These are phyloP conservation scores for Leptarthrus brevirostris DNA, from an alignment of 2,888 invertebrate genomes.

Conservation along the genomic window DNA sequence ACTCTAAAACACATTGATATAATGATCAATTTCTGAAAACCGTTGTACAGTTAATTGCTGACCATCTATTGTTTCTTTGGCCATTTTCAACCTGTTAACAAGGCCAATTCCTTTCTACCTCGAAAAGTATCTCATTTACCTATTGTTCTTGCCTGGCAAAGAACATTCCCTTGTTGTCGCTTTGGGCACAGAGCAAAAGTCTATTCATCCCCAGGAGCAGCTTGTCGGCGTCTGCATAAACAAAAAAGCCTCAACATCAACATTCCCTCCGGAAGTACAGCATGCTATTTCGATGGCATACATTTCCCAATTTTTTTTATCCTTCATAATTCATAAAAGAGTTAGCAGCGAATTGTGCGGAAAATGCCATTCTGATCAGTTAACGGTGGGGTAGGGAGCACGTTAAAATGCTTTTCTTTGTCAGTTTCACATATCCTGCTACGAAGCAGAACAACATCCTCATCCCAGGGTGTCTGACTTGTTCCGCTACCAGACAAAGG, in stretches of 20 bases:
- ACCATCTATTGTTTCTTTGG: not conserved
- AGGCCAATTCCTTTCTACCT: not conserved
- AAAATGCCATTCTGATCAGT: slow-evolving; percentile 53
- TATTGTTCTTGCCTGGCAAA: slow-evolving; percentile 25
- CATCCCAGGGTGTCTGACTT: slow-evolving; percentile 50
- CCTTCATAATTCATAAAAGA: slow-evolving; percentile 55
- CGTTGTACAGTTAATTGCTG: slow-evolving; percentile 15
- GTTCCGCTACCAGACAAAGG: slow-evolving; percentile 53
- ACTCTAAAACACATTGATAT: no score
- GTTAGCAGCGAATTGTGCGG: slow-evolving; percentile 55
- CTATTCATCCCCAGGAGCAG: slow-evolving; percentile 31
- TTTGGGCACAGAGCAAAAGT: not conserved
- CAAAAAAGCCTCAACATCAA: slow-evolving; percentile 48
- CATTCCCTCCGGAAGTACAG: slow-evolving; percentile 53
- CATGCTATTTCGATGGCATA: slow-evolving; percentile 52
- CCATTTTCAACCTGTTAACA: slow-evolving; percentile 20
- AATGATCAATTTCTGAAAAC: no score
- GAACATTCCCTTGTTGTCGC: slow-evolving; percentile 43
- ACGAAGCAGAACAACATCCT: slow-evolving; percentile 39
- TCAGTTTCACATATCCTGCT: slow-evolving; percentile 53
- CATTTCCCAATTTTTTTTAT: slow-evolving; percentile 51
- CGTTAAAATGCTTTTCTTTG: slow-evolving; percentile 54
- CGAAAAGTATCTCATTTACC: slow-evolving; percentile 19
- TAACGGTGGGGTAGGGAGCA: slow-evolving; percentile 32
- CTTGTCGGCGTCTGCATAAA: slow-evolving; percentile 48